Evolutionary conservation across 2,888 invertebrate species (phyloP).

Genomic region (Cantharis rustica): DNA sequence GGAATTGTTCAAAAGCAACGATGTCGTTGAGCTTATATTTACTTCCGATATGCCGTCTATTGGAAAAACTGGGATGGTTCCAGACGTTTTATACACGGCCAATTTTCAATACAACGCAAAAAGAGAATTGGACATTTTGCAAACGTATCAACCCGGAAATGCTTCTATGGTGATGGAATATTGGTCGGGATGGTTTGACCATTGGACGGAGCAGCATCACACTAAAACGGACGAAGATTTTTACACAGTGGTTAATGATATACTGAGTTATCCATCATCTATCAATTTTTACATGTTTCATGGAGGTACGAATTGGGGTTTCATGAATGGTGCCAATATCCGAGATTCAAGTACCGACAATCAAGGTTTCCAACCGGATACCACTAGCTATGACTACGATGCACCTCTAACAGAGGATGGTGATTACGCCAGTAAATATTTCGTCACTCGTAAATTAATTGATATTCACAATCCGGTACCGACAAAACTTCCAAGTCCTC

Average conservation of each 20-base stretch:
- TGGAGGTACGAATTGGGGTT: slow-evolving; percentile 87
- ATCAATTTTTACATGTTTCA: slow-evolving; percentile 92
- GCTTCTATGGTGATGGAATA: slow-evolving; percentile 64
- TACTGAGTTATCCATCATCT: slow-evolving; percentile 55
- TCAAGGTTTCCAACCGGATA: slow-evolving; percentile 49
- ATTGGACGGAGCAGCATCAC: slow-evolving; percentile 58
- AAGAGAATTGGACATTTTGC: slow-evolving; percentile 53
- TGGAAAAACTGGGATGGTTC: slow-evolving; percentile 51
- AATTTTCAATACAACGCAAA: slow-evolving; percentile 59
- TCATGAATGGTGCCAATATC: slow-evolving; percentile 54
- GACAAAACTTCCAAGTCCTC: slow-evolving; percentile 42
- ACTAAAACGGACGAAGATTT: slow-evolving; percentile 32
- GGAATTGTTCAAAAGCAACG: slow-evolving; percentile 48
- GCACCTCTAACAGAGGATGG: slow-evolving; percentile 89
- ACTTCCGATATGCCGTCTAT: slow-evolving; percentile 58
- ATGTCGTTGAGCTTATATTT: slow-evolving; percentile 57
- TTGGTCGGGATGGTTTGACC: slow-evolving; percentile 66
- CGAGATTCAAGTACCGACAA: slow-evolving; percentile 37
- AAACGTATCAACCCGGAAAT: slow-evolving; percentile 56
- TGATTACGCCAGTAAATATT: slow-evolving; percentile 78
- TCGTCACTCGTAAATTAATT: slow-evolving; percentile 58
- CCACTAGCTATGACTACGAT: slow-evolving; percentile 76
- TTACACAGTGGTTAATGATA: slow-evolving; percentile 14
- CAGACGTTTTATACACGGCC: slow-evolving; percentile 57
- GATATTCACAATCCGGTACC: slow-evolving; percentile 37